Evolutionary conservation across 2,888 invertebrate species (phyloP).

Genomic region (Mylabris sibirica): DNA sequence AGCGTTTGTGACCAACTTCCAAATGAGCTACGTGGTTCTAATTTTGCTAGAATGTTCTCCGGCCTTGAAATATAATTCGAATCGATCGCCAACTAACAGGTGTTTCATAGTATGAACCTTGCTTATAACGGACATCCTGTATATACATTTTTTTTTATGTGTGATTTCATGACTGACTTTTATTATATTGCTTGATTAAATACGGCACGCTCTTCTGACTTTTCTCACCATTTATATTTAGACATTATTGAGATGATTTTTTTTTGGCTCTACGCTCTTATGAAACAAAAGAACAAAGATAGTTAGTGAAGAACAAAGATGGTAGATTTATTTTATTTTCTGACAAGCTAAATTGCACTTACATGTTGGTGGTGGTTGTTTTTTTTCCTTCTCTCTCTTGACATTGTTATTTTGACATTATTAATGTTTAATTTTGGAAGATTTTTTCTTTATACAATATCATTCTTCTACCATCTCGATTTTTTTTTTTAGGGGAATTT

Average conservation of each 20-base stretch:
- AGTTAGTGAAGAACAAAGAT: not conserved
- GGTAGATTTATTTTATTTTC: conserved; percentile 4
- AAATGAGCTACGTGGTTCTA: too few species aligned
- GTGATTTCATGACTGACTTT: conserved; percentile 40
- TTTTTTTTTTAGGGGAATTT: not conserved
- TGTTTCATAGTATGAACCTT: too few species aligned
- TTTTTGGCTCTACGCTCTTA: conserved; percentile 38
- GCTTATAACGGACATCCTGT: too few species aligned
- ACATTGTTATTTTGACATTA: conserved; percentile 3
- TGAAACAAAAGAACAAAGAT: not conserved
- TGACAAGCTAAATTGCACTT: conserved; percentile 10
- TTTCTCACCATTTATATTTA: conserved; percentile 26
- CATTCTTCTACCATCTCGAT: not conserved
- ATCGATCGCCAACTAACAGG: too few species aligned
- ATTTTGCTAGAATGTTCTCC: too few species aligned
- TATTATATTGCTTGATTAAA: conserved; percentile 53
- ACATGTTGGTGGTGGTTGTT: conserved; percentile 7
- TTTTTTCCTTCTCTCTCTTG: not conserved
- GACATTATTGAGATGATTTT: conserved; percentile 44
- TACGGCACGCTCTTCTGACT: conserved; percentile 38
- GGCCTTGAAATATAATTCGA: too few species aligned
- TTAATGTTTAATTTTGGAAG: not conserved
- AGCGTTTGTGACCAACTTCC: too few species aligned
- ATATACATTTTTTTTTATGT: too few species aligned
- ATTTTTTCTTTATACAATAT: not conserved